Evolutionary conservation across 2,113 vertebrate species (phyloP), one percentile per base, ranked within the genome.

Genomic region (Lasiurus borealis): DNA sequence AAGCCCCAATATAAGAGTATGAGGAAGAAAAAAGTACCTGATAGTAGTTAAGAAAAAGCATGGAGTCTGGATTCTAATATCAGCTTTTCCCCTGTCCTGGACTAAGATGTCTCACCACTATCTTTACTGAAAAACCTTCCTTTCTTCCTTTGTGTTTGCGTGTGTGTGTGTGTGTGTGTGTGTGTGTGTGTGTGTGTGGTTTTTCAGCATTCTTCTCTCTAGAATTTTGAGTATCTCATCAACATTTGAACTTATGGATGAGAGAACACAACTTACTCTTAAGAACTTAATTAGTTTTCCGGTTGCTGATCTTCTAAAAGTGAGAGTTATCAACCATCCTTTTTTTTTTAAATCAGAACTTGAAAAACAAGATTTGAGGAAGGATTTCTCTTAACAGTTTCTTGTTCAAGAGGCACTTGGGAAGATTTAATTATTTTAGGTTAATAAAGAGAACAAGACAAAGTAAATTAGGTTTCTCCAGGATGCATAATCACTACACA

Each of bases 181-280:
- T n/a, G n/a, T n/a, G n/a, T n/a, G 40, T 40, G 40, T 40, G 40
- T n/a, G n/a, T n/a, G n/a, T 40, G 40, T 40, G 40, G 5, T 48
- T 91, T 81, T 85, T 40, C 46, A 91, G 44, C 6, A 87, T 78
- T 50, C 83, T 85, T 94, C 36, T 46, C 15, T 84, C 34, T 59
- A 88, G 36, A 44, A n/a, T 54, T 90, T 94, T 59, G 16, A 36
- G 11, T 90, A 75, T 52, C 36, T 77, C 54, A 29, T 72, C 82
- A 72, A 73, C 64, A 40, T 73, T 81, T 54, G 23, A 73, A 46
- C 31, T 89, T 72, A 14, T 19, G 23, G 34, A 54, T 46, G 31
- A 68, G 59, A 94, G 19, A 82, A 25, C 7, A 9, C 46, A 48
- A 25, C 36, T 57, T 83, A 50, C 44, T 81, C 52, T 95, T 76